A percentile compares a stretch with the other conserved stretches of the same genome.
Conservation (phyloP, 2,797 vertebrate genomes). For the Pitangus sulphuratus region DNA sequence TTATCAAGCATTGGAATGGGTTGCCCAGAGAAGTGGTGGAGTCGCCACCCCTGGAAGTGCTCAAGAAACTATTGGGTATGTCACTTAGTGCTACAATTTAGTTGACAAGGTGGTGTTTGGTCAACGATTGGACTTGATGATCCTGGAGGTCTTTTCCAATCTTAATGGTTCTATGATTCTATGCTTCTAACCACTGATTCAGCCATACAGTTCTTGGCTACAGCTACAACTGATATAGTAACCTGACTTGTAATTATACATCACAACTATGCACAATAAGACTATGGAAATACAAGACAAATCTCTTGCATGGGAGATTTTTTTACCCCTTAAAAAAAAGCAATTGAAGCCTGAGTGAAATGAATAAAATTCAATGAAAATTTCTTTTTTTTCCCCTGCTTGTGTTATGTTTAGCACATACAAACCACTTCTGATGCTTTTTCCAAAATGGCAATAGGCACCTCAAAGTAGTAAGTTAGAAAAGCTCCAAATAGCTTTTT, state of each 20-base stretch:
- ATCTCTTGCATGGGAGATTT: neutral
- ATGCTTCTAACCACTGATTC: neutral
- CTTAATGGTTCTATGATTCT: neutral
- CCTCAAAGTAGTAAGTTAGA: neutral
- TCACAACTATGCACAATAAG: neutral
- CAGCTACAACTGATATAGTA: neutral
- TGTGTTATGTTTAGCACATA: neutral
- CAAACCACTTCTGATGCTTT: neutral
- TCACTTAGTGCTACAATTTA: neutral
- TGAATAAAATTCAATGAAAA: neutral
- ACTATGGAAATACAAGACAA: neutral
- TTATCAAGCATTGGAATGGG: fast-evolving
- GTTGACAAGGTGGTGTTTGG: fast-evolving
- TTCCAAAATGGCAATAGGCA: neutral
- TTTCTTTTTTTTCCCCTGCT: fast-evolving
- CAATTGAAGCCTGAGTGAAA: neutral
- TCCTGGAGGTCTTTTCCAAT: neutral
- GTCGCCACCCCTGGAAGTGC: neutral
- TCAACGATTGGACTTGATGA: neutral
- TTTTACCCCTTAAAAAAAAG: neutral
- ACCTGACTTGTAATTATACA: neutral
- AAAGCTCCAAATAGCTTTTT: neutral
- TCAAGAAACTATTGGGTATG: fast-evolving
- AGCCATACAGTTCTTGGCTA: neutral
- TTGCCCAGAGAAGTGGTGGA: fast-evolving